phyloP scores from a whole-genome alignment of 2,113 vertebrate genomes.

The Phasianus colchicus region DNA sequence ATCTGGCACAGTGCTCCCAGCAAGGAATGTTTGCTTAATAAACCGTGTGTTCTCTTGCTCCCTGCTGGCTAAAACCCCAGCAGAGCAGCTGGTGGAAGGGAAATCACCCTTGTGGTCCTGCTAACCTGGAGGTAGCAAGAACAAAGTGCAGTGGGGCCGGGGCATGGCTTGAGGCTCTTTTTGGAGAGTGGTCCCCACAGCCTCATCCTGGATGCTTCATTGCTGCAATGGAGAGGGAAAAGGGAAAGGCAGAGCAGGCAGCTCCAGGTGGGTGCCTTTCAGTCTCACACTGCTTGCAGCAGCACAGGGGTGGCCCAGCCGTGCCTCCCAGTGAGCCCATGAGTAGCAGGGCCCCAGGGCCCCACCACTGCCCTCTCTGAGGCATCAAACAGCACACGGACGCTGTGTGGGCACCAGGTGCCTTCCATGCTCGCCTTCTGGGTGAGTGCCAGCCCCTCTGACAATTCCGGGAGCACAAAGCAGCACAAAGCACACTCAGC shows the following conservation, averaged over 20 bases:
- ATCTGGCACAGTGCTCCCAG: neutral
- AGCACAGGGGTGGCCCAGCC: neutral
- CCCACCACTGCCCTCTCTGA: neutral
- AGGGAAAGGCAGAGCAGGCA: neutral
- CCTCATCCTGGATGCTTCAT: neutral
- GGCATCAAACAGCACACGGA: neutral
- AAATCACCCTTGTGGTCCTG: neutral
- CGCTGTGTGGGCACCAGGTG: neutral
- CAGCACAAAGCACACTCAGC: neutral
- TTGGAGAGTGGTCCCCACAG: neutral
- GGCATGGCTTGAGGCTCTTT: neutral
- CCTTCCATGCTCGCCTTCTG: neutral
- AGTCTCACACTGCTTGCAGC: neutral
- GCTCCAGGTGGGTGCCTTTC: neutral
- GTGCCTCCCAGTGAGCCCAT: fast-evolving
- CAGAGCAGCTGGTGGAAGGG: neutral
- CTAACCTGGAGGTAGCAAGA: neutral
- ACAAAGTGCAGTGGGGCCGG: neutral
- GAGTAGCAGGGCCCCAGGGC: neutral
- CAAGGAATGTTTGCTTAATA: neutral
- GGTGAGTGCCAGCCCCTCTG: neutral
- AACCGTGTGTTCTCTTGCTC: neutral
- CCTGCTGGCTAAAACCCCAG: neutral
- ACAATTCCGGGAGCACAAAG: neutral
- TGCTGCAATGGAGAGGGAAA: neutral